Evolutionary conservation across 1,140 invertebrate genomes (phyloP).

Genomic region (Drosophila teissieri): DNA sequence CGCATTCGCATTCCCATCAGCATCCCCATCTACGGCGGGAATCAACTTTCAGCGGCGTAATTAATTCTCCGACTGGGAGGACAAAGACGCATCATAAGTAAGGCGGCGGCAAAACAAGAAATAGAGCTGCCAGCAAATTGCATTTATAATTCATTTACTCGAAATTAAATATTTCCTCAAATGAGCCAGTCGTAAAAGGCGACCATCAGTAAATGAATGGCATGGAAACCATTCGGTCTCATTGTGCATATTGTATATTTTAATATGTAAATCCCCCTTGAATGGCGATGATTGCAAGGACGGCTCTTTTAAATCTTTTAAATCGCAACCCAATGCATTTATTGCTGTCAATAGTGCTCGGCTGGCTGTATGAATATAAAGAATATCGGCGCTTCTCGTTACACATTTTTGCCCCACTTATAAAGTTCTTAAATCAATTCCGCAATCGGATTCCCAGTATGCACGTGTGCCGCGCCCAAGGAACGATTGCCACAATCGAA

Average conservation of each 20-base stretch:
- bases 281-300: constrained; percentile 18
- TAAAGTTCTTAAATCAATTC: constrained; percentile 36
- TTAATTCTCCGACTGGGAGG: constrained; percentile 55
- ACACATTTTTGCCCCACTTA: constrained; percentile 22
- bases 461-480: constrained; percentile 27
- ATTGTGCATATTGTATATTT: constrained; percentile 42
- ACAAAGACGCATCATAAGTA: constrained; percentile 42
- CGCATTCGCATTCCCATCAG: constrained; percentile 3
- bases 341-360: constrained; percentile 28
- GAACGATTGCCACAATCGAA: constrained; percentile 36
- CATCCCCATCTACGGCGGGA: constrained; percentile 12
- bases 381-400: constrained; percentile 7
- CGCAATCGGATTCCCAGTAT: constrained; percentile 4
- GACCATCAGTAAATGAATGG: not conserved
- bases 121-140: constrained; percentile 42
- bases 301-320: not conserved
- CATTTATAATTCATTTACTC: constrained; percentile 50
- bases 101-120: constrained; percentile 27
- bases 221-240: constrained; percentile 4
- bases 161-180: constrained; percentile 48
- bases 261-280: constrained; percentile 12
- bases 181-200: constrained; percentile 5
- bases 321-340: constrained; percentile 14
- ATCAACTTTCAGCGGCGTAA: constrained; percentile 49
- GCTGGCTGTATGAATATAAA: not conserved